Percentiles rank a stretch among this genome's conserved stretches.
Conservation (phyloP, 2,113 vertebrate species). For the Forbesichthys papilliferus region DNA sequence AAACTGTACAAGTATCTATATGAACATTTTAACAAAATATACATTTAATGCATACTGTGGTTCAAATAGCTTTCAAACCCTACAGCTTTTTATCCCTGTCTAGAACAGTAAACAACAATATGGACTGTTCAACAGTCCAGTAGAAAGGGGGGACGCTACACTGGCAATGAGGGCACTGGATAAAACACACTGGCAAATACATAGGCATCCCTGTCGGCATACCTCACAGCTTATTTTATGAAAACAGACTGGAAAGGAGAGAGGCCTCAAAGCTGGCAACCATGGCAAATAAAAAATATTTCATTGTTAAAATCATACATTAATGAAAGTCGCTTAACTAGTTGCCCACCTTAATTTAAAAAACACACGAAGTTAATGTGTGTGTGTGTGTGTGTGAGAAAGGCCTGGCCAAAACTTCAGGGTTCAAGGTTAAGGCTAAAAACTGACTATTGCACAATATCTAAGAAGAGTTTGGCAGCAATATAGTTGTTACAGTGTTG, state of each 20-base stretch:
- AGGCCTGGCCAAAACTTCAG: too few relatives aligned
- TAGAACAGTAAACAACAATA: slow-evolving; percentile 44
- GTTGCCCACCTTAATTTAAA: neutral
- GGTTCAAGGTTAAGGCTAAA: slow-evolving; percentile 14
- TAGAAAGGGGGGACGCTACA: slow-evolving; percentile 32
- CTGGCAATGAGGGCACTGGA: neutral
- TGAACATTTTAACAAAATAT: slow-evolving; percentile 31
- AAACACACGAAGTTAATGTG: neutral
- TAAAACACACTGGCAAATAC: slow-evolving; percentile 21
- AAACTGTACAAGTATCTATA: slow-evolving; percentile 58
- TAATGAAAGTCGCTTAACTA: neutral
- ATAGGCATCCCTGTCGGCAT: slow-evolving; percentile 13
- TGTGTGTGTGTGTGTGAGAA: too few relatives aligned
- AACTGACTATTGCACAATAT: slow-evolving; percentile 44
- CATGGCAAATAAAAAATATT: neutral
- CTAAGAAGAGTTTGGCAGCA: slow-evolving; percentile 33
- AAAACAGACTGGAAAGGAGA: neutral
- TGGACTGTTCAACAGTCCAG: slow-evolving; percentile 58
- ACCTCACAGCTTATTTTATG: slow-evolving; percentile 28
- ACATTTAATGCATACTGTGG: slow-evolving; percentile 44
- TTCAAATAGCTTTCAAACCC: slow-evolving; percentile 54
- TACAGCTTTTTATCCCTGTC: slow-evolving; percentile 29
- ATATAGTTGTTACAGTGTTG: slow-evolving; percentile 10
- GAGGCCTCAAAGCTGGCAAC: slow-evolving; percentile 3
- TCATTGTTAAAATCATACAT: neutral